Percentiles rank a stretch among this genome's conserved stretches.
Evolutionary conservation across 2,113 vertebrate genomes (phyloP).

Genomic region (Oncorhynchus clarkii): DNA sequence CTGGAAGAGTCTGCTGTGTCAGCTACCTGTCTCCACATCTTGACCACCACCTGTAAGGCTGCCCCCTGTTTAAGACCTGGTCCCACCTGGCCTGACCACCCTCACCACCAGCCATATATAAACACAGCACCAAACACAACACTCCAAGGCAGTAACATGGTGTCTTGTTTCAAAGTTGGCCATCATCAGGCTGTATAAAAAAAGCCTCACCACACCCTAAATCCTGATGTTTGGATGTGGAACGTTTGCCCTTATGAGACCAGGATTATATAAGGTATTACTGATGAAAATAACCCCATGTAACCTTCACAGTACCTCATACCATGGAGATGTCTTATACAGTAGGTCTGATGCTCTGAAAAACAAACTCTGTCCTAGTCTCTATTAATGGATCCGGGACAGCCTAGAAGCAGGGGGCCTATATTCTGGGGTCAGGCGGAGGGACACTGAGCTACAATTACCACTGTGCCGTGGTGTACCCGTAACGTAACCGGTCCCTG

Average conservation of each 20-base stretch:
- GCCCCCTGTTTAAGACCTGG: slow-evolving; percentile 80
- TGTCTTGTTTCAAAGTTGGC: too few relatives aligned
- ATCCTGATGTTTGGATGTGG: too few relatives aligned
- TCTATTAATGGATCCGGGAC: slow-evolving; percentile 71
- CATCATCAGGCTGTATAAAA: too few relatives aligned
- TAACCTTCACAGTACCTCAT: too few relatives aligned
- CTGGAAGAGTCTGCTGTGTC: slow-evolving; percentile 70
- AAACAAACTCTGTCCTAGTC: slow-evolving; percentile 56
- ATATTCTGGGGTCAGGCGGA: slow-evolving; percentile 70
- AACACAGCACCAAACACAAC: too few relatives aligned
- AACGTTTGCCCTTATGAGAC: too few relatives aligned
- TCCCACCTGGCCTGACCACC: not conserved
- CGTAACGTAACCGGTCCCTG: slow-evolving; percentile 35
- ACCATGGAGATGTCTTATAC: too few relatives aligned
- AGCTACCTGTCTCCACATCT: slow-evolving; percentile 75
- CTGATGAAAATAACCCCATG: too few relatives aligned
- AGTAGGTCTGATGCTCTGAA: slow-evolving; percentile 43
- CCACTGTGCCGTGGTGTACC: slow-evolving; percentile 44
- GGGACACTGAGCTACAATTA: slow-evolving; percentile 63
- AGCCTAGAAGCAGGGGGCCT: slow-evolving; percentile 72
- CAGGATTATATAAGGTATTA: too few relatives aligned
- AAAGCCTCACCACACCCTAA: too few relatives aligned
- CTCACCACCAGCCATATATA: too few relatives aligned
- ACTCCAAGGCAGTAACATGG: too few relatives aligned
- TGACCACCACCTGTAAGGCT: slow-evolving; percentile 81